phyloP scores from a whole-genome alignment of 2,888 invertebrate species.

The Hyalella azteca region DNA sequence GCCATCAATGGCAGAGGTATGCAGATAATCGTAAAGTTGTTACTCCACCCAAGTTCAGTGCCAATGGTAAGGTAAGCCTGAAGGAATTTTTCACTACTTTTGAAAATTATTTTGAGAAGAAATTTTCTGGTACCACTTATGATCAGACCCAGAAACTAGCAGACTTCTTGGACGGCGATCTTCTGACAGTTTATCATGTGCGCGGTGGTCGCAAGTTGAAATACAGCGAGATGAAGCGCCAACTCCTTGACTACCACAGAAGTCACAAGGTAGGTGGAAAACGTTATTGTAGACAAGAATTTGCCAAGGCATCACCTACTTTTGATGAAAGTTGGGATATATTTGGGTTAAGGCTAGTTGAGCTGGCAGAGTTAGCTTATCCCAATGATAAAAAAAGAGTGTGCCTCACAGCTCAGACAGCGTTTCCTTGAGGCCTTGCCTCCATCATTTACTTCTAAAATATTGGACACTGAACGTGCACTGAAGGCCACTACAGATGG shows the following conservation, averaged over 20 bases:
- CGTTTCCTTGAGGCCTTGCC: background rate
- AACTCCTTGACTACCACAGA: background rate
- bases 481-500: background rate
- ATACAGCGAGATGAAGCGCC: background rate
- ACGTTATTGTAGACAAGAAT: background rate
- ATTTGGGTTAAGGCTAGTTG: background rate
- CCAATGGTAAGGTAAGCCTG: too few relatives aligned
- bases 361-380: background rate
- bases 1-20: too few relatives aligned
- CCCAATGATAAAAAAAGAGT: background rate
- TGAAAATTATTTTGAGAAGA: too few relatives aligned
- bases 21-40: too few relatives aligned
- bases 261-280: background rate
- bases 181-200: too few relatives aligned
- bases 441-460: background rate
- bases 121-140: too few relatives aligned
- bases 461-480: background rate
- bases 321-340: background rate
- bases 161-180: too few relatives aligned
- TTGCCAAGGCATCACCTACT: background rate
- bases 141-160: too few relatives aligned
- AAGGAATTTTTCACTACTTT: too few relatives aligned
- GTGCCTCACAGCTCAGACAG: background rate
- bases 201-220: too few relatives aligned
- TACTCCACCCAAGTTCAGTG: too few relatives aligned